Evolutionary conservation across 2,113 vertebrate genomes (phyloP), one percentile per base, ranked within the genome.

Genomic region (Xyrauchen texanus): DNA sequence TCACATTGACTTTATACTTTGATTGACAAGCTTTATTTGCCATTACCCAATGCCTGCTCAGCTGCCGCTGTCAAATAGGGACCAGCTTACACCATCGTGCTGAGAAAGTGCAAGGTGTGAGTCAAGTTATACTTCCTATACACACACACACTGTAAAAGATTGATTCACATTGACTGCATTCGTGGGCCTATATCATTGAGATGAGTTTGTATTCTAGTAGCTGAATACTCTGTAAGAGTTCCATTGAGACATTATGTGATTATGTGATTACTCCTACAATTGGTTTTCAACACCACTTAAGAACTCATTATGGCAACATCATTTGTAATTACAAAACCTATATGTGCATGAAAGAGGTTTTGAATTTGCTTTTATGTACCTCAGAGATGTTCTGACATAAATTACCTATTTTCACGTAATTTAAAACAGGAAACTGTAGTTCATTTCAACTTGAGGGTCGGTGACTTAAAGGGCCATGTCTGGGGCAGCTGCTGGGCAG

Each of bases 51-150:
- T 79, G 77, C 44, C 61, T 63, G 34, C 68, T 64, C 58, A 64
- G 77, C 68, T 46, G 13, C 10, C n/a, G n/a, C 11, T 68, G n/a
- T 52, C 52, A 79, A 61, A 52, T 52, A 67, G 44, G 21, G 68
- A 63, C 77, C 21, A 10, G 73, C 66, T 80, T 80, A 72, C 78
- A 65, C 5, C 61, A 0, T 10, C 8, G 44, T 80, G 68, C 61
- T 80, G 78, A 80, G 68, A 51, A 66, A 47, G 78, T 61, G 7
- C 16, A 13, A 58, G 68, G 44, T 80, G 78, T 46, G 69, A 71
- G 11, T 13, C 72, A 63, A 63, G 11, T 16, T 65, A 51, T 65
- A 55, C 62, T 76, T 65, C 49, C 73, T 64, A 12, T 42, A 7
- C 16, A 51, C 42, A 5, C 57, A 61, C 55, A 49, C 21, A 11